Evolutionary conservation across 2,888 invertebrate genomes (phyloP), one percentile per base, ranked within the genome.

Genomic region (Plagodis pulveraria): DNA sequence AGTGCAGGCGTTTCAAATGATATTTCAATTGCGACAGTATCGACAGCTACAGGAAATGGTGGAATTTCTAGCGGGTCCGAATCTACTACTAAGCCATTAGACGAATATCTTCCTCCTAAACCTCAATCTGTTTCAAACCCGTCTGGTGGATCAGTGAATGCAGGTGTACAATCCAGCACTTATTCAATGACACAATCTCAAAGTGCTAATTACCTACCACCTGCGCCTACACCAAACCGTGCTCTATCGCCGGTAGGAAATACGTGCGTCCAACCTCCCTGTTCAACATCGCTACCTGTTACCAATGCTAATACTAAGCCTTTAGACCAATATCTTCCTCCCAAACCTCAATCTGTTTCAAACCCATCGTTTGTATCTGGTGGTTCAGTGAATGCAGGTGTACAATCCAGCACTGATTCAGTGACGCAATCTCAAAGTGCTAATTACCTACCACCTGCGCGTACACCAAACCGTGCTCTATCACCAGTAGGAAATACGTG

Each of bases 191-290:
- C 22, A 22, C 22, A 22, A 22, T 22, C 32, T 38, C 69, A 75
- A n/a, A 74, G 57, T 66, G 56, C 69, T n/a, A 68, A 66, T 11
- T 78, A 80, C 67, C 68, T 79, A 48, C 72, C 78, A 53, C 74
- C 78, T 0, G 67, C 36, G 9, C 9, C 36, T 9, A 36, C 36
- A 36, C 9, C 36, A 6, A 5, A 36, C 9, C 6, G 9, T 10
- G 40, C 40, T 9, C 40, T 10, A 8, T 10, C 40, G 5, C 10
- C 40, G 5, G 10, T 10, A 10, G 40, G 40, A 10, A 10, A 8
- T 36, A 36, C 36, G 10, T 40, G 40, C 40, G 8, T 40, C 40
- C 40, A 40, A 40, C 40, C 40, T 9, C 40, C 40, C 10, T 40
- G 12, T 35, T 58, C 58, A 22, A 50, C 64, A 34, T 41, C 52